Conservation (phyloP, 2,797 vertebrate species). For the Aulostomus chinensis region DNA sequence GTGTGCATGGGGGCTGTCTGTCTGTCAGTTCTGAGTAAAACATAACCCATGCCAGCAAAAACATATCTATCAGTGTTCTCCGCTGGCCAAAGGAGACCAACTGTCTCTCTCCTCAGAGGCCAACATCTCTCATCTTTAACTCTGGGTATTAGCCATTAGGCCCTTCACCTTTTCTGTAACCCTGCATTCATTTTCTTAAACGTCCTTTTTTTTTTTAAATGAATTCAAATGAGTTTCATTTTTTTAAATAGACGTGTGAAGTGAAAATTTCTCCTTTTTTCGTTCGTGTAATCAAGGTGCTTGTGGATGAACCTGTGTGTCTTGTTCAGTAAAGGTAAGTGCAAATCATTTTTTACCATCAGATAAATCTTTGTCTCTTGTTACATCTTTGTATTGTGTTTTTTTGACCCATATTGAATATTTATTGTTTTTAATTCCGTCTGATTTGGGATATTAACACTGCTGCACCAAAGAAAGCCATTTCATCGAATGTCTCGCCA, state of each 20-base stretch:
- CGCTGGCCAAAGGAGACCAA: conserved; percentile 63
- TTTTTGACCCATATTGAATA: too few species aligned
- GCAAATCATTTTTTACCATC: conserved; percentile 47
- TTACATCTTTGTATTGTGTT: conserved; percentile 12
- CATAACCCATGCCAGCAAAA: conserved; percentile 78
- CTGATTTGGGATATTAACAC: too few species aligned
- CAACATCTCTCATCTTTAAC: conserved; percentile 35
- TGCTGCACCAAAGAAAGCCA: too few species aligned
- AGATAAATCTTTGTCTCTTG: conserved; percentile 7
- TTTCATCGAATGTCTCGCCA: not conserved
- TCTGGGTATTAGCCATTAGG: conserved; percentile 3
- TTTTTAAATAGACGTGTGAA: conserved; percentile 40
- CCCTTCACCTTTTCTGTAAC: conserved; percentile 13
- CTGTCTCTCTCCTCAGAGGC: conserved; percentile 53
- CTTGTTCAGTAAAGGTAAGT: conserved; percentile 72
- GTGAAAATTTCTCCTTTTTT: conserved; percentile 45
- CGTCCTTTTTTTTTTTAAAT: conserved; percentile 8
- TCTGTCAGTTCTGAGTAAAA: conserved; percentile 80
- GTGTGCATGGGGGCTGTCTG: conserved; percentile 78
- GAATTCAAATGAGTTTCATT: conserved; percentile 36
- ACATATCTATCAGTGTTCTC: conserved; percentile 76
- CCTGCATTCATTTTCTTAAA: conserved; percentile 20
- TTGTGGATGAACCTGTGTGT: conserved; percentile 64
- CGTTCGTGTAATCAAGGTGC: conserved; percentile 42
- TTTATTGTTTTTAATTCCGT: too few species aligned